Evolutionary conservation across 2,797 vertebrate species (phyloP), one percentile per base, ranked within the genome.

Genomic region (Sibirionetta formosa): DNA sequence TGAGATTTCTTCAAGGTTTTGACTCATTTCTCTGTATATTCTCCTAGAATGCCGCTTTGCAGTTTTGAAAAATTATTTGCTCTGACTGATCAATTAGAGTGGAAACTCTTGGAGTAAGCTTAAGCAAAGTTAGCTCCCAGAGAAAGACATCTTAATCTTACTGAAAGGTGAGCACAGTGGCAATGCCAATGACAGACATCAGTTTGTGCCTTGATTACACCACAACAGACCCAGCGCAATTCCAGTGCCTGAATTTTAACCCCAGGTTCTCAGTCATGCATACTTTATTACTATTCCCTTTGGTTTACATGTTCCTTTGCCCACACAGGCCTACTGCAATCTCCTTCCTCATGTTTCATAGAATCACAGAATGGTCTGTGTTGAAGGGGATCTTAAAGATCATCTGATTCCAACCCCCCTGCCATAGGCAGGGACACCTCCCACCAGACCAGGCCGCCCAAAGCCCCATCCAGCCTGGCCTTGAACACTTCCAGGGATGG

Each of bases 191-290:
- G 44, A n/a, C 64, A 60, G 35, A 72, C 33, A 71, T 76, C 24
- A 58, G 35, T 10, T 53, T 72, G 11, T 35, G 23, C 77, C 57
- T 36, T 70, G 20, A 40, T 44, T 54, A 54, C 18, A n/a, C 23
- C 4, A 15, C 12, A 70, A 50, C n/a, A 35, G 46, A 35, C 14
- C 17, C 40, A 58, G 38, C 11, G 16, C n/a, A 33, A 27, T 9
- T 57, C 27, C 22, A 57, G 40, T 29, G 29, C 36, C 70, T 69
- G 58, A 58, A 22, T 11, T 15, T 20, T 26, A 42, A 72, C 27
- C 23, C 27, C 36, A 76, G 38, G 9, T 24, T 72, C 68, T 31
- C 31, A 82, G 35, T 10, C 0, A 0, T 29, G 0, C 70, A 46
- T 38, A 35, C 19, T 29, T 79, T 63, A 51, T 70, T 40, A 27